Evolutionary conservation across 2,113 vertebrate species (phyloP).

Genomic region (Gulo gulo): DNA sequence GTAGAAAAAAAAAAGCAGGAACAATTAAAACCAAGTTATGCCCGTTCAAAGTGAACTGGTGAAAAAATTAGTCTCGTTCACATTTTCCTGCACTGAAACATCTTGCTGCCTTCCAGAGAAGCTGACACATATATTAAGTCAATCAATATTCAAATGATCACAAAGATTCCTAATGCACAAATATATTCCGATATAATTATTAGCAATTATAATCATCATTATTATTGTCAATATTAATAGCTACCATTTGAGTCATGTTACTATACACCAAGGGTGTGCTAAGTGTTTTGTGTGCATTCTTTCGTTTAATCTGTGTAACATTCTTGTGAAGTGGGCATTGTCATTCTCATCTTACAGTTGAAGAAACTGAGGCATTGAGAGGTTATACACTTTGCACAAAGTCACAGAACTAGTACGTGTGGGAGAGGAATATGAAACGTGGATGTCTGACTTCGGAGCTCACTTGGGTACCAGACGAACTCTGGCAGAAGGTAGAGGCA

Average conservation of each 20-base stretch:
- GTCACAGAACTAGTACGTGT: background rate
- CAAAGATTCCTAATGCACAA: conserved; percentile 33
- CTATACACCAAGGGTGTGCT: background rate
- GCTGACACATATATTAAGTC: background rate
- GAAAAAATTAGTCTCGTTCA: background rate
- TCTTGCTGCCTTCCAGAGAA: conserved; percentile 2
- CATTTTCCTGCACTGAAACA: background rate
- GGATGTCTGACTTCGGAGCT: background rate
- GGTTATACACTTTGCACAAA: background rate
- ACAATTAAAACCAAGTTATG: conserved; percentile 12
- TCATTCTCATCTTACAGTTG: background rate
- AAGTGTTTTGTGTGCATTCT: background rate
- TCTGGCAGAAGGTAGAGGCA: background rate
- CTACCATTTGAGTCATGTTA: background rate
- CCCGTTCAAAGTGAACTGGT: background rate
- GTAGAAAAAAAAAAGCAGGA: background rate
- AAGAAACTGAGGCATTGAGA: background rate
- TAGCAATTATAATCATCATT: background rate
- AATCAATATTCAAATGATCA: background rate
- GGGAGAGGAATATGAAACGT: background rate
- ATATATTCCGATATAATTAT: background rate
- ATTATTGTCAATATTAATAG: background rate
- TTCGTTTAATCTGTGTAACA: background rate
- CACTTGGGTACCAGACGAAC: background rate
- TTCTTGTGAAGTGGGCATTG: background rate